Evolutionary conservation across 1,140 invertebrate genomes (phyloP), one percentile per base, ranked within the genome.

Genomic region (Wiebesia pumilae): DNA sequence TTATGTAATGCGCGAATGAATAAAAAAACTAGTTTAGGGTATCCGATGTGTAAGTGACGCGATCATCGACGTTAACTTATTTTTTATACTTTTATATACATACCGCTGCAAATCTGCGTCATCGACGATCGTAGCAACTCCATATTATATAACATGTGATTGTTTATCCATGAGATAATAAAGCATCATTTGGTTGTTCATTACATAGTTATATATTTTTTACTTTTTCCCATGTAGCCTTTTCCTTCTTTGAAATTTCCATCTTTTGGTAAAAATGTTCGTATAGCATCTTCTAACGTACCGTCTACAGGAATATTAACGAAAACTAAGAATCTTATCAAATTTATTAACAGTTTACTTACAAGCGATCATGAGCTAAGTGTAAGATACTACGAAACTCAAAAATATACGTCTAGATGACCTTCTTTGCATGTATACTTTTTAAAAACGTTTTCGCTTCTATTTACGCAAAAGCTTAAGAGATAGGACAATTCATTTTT

Each of bases 81-180:
- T 91, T 90, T 91, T 90, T 91, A 90, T 90, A 91, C 89, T 90
- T 90, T 90, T 91, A 89, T 91, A 91, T 88, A 88, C 84, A 87
- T 80, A 19, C 2, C 14, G 7, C 33, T 83, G 62, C 27, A 71
- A 81, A 47, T 69, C n/a, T 81, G 51, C 65, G 75, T 51, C 47
- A 78, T 69, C 51, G 78, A 85, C 67, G 77, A 80, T 85, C 78
- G 78, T 71, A 51, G 69, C 10, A 33, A 80, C 24, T 85, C 69
- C 19, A 69, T 43, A 62, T 65, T 67, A 67, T 84, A 38, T 69
- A 54, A 27, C 38, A 79, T 30, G 65, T 80, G 62, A 79, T 85
- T 81, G 65, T 80, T 81, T 58, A 78, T 79, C 83, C 27, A 84
- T 81, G 84, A 81, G 47, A 86, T 33, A 86, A 82, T 86, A 86